Base-by-base conservation (phyloP, 2,797 vertebrate genomes). In the Acropternis orthonyx region DNA sequence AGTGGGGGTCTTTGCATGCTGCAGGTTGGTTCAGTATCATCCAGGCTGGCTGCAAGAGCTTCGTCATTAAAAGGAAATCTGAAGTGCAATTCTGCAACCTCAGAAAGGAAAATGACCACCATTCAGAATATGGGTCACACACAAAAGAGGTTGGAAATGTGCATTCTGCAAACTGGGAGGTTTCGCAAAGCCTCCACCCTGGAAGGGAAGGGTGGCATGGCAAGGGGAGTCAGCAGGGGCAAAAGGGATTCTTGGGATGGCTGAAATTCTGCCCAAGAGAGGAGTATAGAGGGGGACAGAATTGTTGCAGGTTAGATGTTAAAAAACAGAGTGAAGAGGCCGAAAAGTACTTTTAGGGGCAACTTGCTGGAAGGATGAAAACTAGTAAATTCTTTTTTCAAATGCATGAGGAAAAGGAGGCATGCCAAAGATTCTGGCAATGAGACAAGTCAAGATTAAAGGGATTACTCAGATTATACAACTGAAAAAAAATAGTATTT, bases 391-490 rank as follows among this genome's bases (percentile, higher is more conserved):
- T 46, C 5, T 79, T 92, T 92, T 82, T 84, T 69, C 55, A 87
- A 78, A 78, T 56, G 30, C 24, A 21, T 34, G 30, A 72, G 71
- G 72, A 91, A 72, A 81, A 52, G 63, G 71, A 91, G 75, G 51
- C 14, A 49, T 2, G 4, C 58, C 81, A 93, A 41, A 78, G 46
- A 78, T 54, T 75, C 74, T 92, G 54, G 74, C 84, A 86, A 4
- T 27, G 58, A 68, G 37, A 78, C 69, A 91, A 77, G n/a, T 26
- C 73, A 86, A 88, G 66, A 92, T 85, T 65, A 89, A 91, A 95
- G 67, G 32, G 58, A 85, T 87, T 72, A 46, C 61, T 89, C 46
- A 27, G 49, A 86, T 56, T 72, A 30, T 41, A 54, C n/a, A 84
- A 66, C 32, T 85, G 69, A 41, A 69, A 75, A 75, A 75, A 77